Percentiles rank a stretch among this genome's conserved stretches.
phyloP scores from a whole-genome alignment of 2,797 vertebrate species.

The Enteromius paludinosus region DNA sequence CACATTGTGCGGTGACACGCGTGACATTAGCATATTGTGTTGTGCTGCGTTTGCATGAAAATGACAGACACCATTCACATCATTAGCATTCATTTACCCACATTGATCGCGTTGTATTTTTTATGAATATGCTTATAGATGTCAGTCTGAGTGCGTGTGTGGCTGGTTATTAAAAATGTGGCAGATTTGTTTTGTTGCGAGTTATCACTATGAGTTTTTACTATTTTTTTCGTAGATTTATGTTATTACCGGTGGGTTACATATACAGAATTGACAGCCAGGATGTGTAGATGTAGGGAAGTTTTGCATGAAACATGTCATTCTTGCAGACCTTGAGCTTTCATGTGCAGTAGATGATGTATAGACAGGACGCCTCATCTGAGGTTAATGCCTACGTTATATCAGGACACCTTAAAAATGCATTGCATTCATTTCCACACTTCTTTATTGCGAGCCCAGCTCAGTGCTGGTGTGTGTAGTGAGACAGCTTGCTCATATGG shows the following conservation, averaged over 20 bases:
- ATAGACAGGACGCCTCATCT: background rate
- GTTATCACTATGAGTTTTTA: no score
- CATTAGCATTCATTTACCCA: background rate
- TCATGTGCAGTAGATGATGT: background rate
- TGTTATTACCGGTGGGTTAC: background rate
- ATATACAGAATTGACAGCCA: background rate
- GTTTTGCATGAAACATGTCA: background rate
- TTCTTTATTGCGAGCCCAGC: background rate
- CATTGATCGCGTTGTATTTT: rapidly evolving
- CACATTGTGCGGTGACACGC: background rate
- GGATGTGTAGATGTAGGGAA: background rate
- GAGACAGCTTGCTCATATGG: conserved; percentile 26
- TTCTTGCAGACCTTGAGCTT: background rate
- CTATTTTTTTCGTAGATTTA: no score
- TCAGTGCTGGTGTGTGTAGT: background rate
- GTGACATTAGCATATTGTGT: background rate
- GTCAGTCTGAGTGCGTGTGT: background rate
- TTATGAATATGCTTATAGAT: background rate
- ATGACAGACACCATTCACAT: conserved; percentile 24
- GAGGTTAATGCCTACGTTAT: background rate
- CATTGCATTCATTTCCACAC: background rate
- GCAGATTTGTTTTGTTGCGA: background rate
- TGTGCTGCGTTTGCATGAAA: conserved; percentile 39
- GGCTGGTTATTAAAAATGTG: background rate
- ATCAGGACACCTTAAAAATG: background rate